phyloP scores from a whole-genome alignment of 2,797 vertebrate genomes.

The Eidolon dupreanum region DNA sequence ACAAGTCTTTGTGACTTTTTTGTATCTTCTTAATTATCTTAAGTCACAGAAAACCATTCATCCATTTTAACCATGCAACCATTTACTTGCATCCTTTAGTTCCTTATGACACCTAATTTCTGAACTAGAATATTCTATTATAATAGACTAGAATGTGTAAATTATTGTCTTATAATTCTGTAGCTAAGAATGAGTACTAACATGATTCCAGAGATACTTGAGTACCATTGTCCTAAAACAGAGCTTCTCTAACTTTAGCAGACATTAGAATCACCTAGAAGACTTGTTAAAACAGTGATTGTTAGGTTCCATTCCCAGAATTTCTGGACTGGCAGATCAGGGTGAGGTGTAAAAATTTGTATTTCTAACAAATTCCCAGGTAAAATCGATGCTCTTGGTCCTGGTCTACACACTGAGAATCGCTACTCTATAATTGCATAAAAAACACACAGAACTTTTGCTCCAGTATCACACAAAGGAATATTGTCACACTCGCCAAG shows the following conservation, averaged over 20 bases:
- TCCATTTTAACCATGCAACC: not conserved
- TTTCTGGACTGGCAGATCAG: not conserved
- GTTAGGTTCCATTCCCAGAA: not conserved
- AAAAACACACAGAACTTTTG: not conserved
- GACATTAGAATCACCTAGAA: not conserved
- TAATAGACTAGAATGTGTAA: not conserved
- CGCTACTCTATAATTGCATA: not conserved
- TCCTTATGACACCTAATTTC: constrained; percentile 16
- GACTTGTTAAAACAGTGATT: not conserved
- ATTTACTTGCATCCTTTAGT: not conserved
- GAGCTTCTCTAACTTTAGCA: not conserved
- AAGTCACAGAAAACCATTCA: not conserved
- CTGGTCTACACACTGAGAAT: not conserved
- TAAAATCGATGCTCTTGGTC: not conserved
- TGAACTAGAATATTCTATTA: not conserved
- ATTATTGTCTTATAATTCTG: not conserved
- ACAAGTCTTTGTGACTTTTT: constrained; percentile 16
- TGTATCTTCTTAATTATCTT: not conserved
- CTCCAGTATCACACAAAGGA: not conserved
- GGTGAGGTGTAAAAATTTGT: not conserved
- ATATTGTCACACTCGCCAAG: not conserved
- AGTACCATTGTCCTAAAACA: not conserved
- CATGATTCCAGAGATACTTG: not conserved
- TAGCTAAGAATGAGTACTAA: not conserved
- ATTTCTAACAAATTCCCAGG: not conserved